Base-by-base conservation (phyloP, 2,113 vertebrate species). In the Gallinago paraguaiae region DNA sequence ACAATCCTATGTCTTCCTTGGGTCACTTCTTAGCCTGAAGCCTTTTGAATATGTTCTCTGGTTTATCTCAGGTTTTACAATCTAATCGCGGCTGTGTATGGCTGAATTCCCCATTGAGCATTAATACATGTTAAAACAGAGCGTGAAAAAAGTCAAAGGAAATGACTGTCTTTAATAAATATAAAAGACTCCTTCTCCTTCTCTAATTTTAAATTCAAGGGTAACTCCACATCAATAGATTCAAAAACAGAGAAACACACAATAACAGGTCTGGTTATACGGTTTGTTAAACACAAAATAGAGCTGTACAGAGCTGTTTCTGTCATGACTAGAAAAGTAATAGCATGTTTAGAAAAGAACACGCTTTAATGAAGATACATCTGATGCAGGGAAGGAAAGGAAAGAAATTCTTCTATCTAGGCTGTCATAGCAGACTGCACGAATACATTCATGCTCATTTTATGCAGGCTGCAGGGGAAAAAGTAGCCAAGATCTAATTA, bases 281-380 rank as follows among this genome's bases (percentile, higher is more conserved):
- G 56, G 89, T 92, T 93, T 95, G 83, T 89, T 95, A 95, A 97
- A 96, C 41, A 82, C 48, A 91, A 94, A 92, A 79, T 84, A 88
- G 72, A 82, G 77, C 78, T 95, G 75, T 91, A 92, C 61, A 86
- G 51, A 54, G 65, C 81, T 92, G 39, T 88, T 97, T 96, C 93
- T 97, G 61, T 81, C 92, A 67, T 84, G 43, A 90, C 60, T 90
- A 51, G 50, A 70, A 94, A 92, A 93, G 35, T 92, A 95, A 85
- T 95, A 92, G 54, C 70, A 93, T 67, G 13, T 82, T 96, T 94
- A 95, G 79, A 86, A 96, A 92, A 92, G 63, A 86, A 28, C 6
- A 75, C 5, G 25, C 3, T 96, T 93, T 95, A 95, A 79, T 94
- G 88, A 94, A 95, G 93, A 86, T 56, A 10, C 56, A 79, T 88